A percentile compares a stretch with the other conserved stretches of the same genome.
phyloP scores from a whole-genome alignment of 2,113 vertebrate species.

The Crotalus helleri region DNA sequence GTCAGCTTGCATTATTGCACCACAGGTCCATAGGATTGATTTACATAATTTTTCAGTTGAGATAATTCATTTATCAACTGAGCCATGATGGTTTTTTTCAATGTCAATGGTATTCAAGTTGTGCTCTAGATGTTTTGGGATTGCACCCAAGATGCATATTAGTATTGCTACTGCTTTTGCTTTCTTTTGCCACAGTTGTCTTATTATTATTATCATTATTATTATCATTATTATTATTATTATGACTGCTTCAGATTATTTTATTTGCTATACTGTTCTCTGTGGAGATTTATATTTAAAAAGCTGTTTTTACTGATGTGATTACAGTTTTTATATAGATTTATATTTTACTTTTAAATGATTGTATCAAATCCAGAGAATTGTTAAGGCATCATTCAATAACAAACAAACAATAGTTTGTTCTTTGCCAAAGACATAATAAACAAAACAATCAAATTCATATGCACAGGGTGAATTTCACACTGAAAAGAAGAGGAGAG shows the following conservation, averaged over 20 bases:
- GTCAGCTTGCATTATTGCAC: not conserved
- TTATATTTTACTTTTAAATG: not conserved
- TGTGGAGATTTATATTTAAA: not conserved
- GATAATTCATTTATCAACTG: not conserved
- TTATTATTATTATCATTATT: no score
- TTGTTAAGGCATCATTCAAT: not conserved
- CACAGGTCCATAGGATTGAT: not conserved
- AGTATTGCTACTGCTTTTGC: no score
- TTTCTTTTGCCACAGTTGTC: no score
- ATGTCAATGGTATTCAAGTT: no score
- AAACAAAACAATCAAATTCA: not conserved
- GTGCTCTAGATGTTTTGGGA: no score
- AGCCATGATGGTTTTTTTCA: no score
- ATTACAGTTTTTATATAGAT: not conserved
- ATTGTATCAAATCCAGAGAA: not conserved
- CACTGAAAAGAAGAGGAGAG: not conserved
- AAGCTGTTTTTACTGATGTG: not conserved
- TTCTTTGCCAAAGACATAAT: slow-evolving; percentile 1
- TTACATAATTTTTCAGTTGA: not conserved
- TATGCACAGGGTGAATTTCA: slow-evolving; percentile 26
- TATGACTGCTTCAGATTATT: not conserved
- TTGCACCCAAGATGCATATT: no score
- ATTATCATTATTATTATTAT: no score
- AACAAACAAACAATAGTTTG: not conserved
- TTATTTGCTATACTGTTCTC: not conserved